Base-by-base conservation (phyloP, 2,888 invertebrate species). In the Eristalinus sepulchralis region DNA sequence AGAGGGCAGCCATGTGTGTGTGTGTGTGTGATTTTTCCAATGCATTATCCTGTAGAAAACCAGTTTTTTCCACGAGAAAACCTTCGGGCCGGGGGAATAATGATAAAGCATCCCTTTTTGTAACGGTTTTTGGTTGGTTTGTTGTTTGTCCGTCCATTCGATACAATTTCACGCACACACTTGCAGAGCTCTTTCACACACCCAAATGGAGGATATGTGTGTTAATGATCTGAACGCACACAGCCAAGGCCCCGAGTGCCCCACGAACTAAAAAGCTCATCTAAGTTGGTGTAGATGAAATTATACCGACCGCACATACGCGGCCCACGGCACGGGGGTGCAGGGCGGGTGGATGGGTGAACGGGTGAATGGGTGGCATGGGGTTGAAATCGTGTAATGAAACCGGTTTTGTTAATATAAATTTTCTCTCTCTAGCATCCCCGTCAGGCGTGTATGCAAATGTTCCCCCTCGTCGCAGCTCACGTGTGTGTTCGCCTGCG, bases 201-300 rank as follows among this genome's bases (percentile, higher is more conserved):
- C 33, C 24, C 22, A n/a, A 17, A 3, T 24, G 33, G 20, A 11
- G 33, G 5, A 20, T 55, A 17, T 47, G 55, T 80, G 60, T 86
- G 83, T 83, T 79, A 86, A 86, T 86, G 86, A 86, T 86, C 78
- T 47, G 24, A 57, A 57, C 86, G 73, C 71, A 83, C 36, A 60
- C 72, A 22, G 57, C 80, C 86, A 87, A n/a, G n/a, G 62, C 55
- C 64, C 59, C 47, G 66, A 31, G 31, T 36, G 66, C 66, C 71
- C 66, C 82, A 73, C 81, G 31, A 83, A 87, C 87, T 87, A 83
- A 87, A 84, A 87, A 83, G 87, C 87, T 87, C 87, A 83, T 83
- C 86, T 86, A 86, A 86, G 86, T 83, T 86, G 83, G 86, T 86
- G 83, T 86, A 75, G 83, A 86, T 86, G 86, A 86, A 86, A 86